Conservation (phyloP, 2,888 invertebrate species). For the Tenthredo livida region DNA sequence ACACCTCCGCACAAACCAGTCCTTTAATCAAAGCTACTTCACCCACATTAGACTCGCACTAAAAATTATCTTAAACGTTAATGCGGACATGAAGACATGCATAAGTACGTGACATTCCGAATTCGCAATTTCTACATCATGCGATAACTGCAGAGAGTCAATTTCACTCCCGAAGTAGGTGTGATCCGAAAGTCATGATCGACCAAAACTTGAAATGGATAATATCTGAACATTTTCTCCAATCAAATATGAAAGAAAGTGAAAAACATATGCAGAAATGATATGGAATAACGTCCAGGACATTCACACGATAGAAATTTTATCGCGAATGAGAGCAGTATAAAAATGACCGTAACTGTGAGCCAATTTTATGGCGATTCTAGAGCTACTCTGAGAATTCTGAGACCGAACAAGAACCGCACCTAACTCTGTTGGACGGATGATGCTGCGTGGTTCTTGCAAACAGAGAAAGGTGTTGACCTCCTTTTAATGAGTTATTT, state of each 20-base stretch:
- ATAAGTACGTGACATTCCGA: not conserved
- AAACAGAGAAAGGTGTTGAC: constrained; percentile 73
- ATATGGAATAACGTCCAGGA: not conserved
- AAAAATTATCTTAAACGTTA: constrained; percentile 41
- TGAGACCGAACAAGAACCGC: constrained; percentile 11
- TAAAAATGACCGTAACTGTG: not conserved
- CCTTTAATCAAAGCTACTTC: not conserved
- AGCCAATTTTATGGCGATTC: constrained; percentile 13
- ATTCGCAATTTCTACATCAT: constrained; percentile 5
- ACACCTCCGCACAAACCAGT: not conserved
- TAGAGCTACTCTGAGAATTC: constrained; percentile 17
- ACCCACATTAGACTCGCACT: constrained; percentile 44
- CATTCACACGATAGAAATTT: not conserved
- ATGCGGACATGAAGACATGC: not conserved
- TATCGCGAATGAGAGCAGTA: not conserved
- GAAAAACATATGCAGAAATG: not conserved
- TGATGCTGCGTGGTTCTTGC: constrained; percentile 61
- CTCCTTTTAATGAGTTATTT: constrained; percentile 66
- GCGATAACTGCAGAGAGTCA: not conserved
- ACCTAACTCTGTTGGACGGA: constrained; percentile 28
- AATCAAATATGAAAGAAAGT: not conserved
- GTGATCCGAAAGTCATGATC: not conserved
- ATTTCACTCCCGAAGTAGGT: constrained; percentile 2
- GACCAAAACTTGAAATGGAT: not conserved
- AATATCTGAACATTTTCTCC: not conserved